These are phyloP conservation scores for Lasioglossum pauxillum DNA, from an alignment of 2,888 invertebrate species.

Conservation along the genomic window DNA sequence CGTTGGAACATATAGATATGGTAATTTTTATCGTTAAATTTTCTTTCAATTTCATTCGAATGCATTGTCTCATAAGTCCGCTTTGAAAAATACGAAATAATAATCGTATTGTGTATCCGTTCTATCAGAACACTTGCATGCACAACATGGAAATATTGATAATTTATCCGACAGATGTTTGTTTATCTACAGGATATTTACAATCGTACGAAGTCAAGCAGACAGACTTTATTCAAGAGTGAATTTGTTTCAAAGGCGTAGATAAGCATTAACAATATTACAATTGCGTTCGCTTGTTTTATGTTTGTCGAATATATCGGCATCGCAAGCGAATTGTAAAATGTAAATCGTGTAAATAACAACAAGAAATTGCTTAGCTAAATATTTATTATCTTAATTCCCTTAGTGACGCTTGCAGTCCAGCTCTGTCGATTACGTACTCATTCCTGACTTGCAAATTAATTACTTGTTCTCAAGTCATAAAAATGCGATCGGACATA, in stretches of 20 bases:
- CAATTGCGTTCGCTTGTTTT: background rate
- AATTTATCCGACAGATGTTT: constrained; percentile 13
- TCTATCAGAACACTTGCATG: background rate
- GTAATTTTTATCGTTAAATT: background rate
- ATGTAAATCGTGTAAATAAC: background rate
- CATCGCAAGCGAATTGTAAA: background rate
- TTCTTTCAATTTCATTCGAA: background rate
- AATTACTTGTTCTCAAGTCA: background rate
- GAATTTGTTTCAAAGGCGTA: background rate
- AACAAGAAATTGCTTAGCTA: background rate
- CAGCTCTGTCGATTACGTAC: constrained; percentile 42
- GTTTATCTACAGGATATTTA: background rate
- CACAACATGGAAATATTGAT: background rate
- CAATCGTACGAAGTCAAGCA: background rate
- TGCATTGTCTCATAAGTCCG: background rate
- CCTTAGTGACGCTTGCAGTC: constrained; percentile 45
- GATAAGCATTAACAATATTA: background rate
- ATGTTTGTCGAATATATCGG: background rate
- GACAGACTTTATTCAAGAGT: background rate
- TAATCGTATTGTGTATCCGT: background rate
- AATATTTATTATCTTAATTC: constrained; percentile 43
- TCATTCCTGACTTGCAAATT: constrained; percentile 23
- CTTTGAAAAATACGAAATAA: background rate
- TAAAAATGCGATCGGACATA: background rate
- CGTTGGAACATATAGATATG: background rate